Percentiles rank a stretch among this genome's conserved stretches.
These are phyloP conservation scores for Acrocephalus scirpaceus DNA, from an alignment of 2,797 vertebrate genomes.

Conservation along the genomic window DNA sequence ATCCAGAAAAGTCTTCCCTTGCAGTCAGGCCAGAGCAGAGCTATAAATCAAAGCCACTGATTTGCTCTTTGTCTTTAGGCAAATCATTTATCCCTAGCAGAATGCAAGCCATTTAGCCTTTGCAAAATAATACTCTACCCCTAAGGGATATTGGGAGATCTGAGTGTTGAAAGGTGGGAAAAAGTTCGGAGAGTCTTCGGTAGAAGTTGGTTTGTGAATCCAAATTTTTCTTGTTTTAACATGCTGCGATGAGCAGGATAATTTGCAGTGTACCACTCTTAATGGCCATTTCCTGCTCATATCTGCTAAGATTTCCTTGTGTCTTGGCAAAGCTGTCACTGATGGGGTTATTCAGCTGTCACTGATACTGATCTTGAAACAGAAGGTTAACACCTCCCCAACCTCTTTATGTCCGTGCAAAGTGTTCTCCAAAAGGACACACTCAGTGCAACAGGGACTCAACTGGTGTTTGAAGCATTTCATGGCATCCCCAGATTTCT, in stretches of 20 bases:
- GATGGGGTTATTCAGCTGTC: background rate
- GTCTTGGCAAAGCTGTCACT: background rate
- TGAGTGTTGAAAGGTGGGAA: background rate
- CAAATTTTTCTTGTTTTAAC: background rate
- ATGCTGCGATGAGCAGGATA: background rate
- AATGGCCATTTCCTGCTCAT: fast-evolving
- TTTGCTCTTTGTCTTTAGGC: constrained; percentile 46
- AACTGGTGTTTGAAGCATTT: background rate
- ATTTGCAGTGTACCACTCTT: background rate
- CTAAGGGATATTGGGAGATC: background rate
- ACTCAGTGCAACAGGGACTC: background rate
- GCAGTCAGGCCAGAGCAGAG: background rate
- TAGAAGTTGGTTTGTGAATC: background rate
- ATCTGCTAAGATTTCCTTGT: background rate
- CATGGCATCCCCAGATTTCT: background rate
- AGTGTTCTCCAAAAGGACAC: background rate
- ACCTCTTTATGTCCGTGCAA: background rate
- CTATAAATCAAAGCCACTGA: constrained; percentile 53
- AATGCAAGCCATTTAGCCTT: constrained; percentile 24
- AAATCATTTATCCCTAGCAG: constrained; percentile 42
- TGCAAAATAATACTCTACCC: background rate
- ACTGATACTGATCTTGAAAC: background rate
- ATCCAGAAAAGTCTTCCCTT: background rate
- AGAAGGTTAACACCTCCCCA: background rate
- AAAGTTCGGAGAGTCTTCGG: background rate